Evolutionary conservation across 2,888 invertebrate species (phyloP), one percentile per base, ranked within the genome.

Genomic region (Oscheius sp.): DNA sequence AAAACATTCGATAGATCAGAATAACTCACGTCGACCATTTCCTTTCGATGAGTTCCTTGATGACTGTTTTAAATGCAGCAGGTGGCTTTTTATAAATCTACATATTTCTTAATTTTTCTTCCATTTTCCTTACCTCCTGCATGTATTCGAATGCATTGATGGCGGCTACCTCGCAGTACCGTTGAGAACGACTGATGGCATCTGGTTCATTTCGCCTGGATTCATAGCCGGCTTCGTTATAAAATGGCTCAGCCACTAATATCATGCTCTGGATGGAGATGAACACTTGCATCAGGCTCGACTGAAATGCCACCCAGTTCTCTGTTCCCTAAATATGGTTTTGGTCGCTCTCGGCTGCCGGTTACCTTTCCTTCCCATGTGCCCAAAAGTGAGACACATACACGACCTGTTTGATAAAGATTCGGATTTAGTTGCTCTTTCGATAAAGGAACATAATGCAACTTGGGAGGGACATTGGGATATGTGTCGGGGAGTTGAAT

Each of bases 171-270:
- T 70, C 70, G 45, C 27, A 46, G 69, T 75, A 75, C 43, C 75
- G 43, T 55, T 69, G 43, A 41, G 69, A 69, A 43, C 71, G 41
- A 35, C 27, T 53, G 53, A 23, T 58, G 29, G 45, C 58, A 16
- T 64, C 75, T 16, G 75, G 75, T 1, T 45, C 21, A 23, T 68
- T 25, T 64, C 69, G 72, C 27, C 75, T 56, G 53, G 43, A 16
- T 49, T 75, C 75, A 43, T 75, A 75, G 16, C 75, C 75, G 18
- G 75, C 75, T 52, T 75, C 75, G 56, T 75, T 75, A 63, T 72
- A 75, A 69, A 59, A 75, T 16, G 75, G 75, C 58, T 75, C 75
- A 2, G 63, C 55, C 16, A 72, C 72, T 13, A 75, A 72, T 23
- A 75, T 75, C 63, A 75, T 63, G 53, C 64, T 58, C 29, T 75